phyloP scores from a whole-genome alignment of 2,888 invertebrate genomes.

The Melanotus villosus region DNA sequence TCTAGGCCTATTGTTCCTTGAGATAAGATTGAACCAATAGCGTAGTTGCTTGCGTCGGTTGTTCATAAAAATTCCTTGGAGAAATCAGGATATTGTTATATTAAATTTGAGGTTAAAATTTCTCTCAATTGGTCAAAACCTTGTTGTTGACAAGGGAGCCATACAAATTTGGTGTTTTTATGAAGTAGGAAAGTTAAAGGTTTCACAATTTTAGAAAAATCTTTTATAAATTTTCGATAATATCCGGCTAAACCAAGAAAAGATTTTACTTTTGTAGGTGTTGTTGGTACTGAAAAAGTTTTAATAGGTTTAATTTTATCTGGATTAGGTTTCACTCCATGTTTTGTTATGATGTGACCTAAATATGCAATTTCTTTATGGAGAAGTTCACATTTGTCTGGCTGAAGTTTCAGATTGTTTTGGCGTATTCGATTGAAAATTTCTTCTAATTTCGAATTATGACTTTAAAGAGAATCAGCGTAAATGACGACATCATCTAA shows the following conservation, averaged over 20 bases:
- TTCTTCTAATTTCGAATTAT: no score
- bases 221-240: neutral
- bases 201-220: neutral
- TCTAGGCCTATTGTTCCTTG: neutral
- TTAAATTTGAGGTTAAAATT: neutral
- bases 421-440: conserved; percentile 51
- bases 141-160: neutral
- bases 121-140: conserved; percentile 23
- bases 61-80: conserved; percentile 3
- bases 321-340: conserved; percentile 62
- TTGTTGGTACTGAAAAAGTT: conserved; percentile 56
- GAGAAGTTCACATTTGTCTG: no score
- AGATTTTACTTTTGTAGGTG: neutral
- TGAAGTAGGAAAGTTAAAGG: neutral
- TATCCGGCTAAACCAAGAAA: neutral
- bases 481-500: no score
- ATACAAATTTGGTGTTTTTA: neutral
- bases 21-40: conserved; percentile 7
- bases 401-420: conserved; percentile 56
- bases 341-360: conserved; percentile 61
- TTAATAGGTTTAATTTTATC: conserved; percentile 52
- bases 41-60: conserved; percentile 2
- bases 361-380: conserved; percentile 60
- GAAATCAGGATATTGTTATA: conserved; percentile 18
- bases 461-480: no score